Evolutionary conservation across 1,140 invertebrate genomes (phyloP).

Genomic region (Andricus grossulariae): DNA sequence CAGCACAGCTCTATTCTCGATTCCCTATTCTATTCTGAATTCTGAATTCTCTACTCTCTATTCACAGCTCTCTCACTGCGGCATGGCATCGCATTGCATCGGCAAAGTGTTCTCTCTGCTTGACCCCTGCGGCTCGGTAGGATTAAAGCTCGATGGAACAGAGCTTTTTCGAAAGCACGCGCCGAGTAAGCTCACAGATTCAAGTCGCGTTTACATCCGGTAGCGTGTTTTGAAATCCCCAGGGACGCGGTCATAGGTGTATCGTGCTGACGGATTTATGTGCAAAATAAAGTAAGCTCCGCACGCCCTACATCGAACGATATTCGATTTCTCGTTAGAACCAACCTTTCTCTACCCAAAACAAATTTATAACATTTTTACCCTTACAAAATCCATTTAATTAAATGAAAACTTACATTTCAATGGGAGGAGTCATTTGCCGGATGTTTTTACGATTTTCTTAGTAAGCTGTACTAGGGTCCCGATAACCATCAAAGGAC

Average conservation of each 20-base stretch:
- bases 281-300: slow-evolving; percentile 2
- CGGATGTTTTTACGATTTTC: too few species aligned
- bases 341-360: not conserved
- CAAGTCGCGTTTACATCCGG: slow-evolving; percentile 45
- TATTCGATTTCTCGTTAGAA: slow-evolving; percentile 12
- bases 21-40: slow-evolving; percentile 1
- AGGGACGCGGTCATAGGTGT: slow-evolving; percentile 15
- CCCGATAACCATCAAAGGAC: too few species aligned
- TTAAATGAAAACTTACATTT: too few species aligned
- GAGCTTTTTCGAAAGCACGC: slow-evolving; percentile 46
- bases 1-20: not conserved
- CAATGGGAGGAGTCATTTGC: too few species aligned
- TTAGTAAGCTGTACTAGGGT: too few species aligned
- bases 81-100: slow-evolving; percentile 16
- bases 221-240: slow-evolving; percentile 46
- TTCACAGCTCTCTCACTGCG: slow-evolving; percentile 14
- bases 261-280: not conserved
- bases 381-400: too few species aligned
- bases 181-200: slow-evolving; percentile 47
- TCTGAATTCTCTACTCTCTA: not conserved
- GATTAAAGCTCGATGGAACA: slow-evolving; percentile 58
- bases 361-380: not conserved
- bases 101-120: slow-evolving; percentile 21
- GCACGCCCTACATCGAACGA: not conserved
- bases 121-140: slow-evolving; percentile 49